Evolutionary conservation across 2,113 vertebrate species (phyloP), one percentile per base, ranked within the genome.

Genomic region (Acrocephalus kingi): DNA sequence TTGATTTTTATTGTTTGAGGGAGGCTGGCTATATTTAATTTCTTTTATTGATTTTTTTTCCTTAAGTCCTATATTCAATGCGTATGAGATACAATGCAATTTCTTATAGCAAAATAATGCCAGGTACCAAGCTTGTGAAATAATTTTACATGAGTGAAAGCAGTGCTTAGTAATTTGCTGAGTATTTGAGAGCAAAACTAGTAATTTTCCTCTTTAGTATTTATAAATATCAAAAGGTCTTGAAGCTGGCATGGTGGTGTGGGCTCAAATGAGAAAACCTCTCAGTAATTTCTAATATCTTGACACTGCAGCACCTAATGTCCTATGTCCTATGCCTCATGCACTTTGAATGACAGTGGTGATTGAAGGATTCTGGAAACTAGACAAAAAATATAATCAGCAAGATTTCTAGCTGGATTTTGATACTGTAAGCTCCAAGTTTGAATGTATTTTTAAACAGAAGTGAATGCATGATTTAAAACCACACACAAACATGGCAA

Each of bases 1-100:
- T 97, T 98, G 95, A 98, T 97, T 98, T 98, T 97, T 91, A 89
- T 97, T 94, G 52, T 97, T 97, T 97, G 75, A 97, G 93, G 63
- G 92, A 97, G 61, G 55, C 54, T 96, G 81, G 77, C 82, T 98
- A 94, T 97, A 96, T 98, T 97, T 96, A 98, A 97, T 97, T 95
- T 97, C 49, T 97, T 97, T 96, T 94, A 97, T 96, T 94, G 91
- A 97, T 97, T 91, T 97, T 84, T 84, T 88, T 94, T 89, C 39
- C 81, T 64, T 94, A 97, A 97, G 71, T 68, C 89, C 35, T 93
- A 71, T 98, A 92, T 92, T 97, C 83, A 94, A 62, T 83, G 77
- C 63, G 96, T 96, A 69, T 49, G 78, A 95, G 96, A 90, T 95
- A 95, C 96, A 98, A 94, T 89, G 61, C 54, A 93, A 94, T 97